Percentiles rank a stretch among this genome's conserved stretches.
Evolutionary conservation across 2,113 vertebrate species (phyloP).

Genomic region (Galemys pyrenaicus): DNA sequence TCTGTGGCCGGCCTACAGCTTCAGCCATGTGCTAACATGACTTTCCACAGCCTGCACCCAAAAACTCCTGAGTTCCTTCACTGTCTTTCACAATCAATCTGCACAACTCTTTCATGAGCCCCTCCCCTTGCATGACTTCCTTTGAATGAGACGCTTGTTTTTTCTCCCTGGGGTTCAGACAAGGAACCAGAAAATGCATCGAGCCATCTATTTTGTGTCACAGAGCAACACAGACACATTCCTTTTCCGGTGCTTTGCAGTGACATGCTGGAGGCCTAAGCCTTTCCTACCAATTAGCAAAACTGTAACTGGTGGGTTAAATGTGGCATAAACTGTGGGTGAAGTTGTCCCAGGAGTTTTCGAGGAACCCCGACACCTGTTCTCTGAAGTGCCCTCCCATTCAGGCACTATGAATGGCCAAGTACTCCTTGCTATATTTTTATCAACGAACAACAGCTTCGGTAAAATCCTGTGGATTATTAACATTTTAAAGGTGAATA

Average conservation of each 20-base stretch:
- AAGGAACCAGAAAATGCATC: not conserved
- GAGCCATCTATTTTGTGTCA: not conserved
- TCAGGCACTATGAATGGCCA: not conserved
- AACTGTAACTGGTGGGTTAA: not conserved
- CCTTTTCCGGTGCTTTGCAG: not conserved
- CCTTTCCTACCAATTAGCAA: not conserved
- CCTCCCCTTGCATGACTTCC: not conserved
- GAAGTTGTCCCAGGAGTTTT: not conserved
- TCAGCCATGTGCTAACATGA: not conserved
- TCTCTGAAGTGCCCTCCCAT: not conserved
- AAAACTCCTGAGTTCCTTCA: not conserved
- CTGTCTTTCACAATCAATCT: not conserved
- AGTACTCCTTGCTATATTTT: not conserved
- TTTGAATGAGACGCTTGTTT: not conserved
- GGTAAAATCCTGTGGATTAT: not conserved
- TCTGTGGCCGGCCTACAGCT: not conserved
- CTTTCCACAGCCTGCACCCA: not conserved
- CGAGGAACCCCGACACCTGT: not conserved
- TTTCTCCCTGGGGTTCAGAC: not conserved
- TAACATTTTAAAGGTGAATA: conserved; percentile 20
- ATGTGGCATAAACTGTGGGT: not conserved
- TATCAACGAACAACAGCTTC: not conserved
- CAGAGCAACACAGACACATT: not conserved
- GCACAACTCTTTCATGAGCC: not conserved
- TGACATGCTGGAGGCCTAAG: not conserved